Conservation (phyloP, 2,797 vertebrate species). For the Poeciliopsis gracilis region DNA sequence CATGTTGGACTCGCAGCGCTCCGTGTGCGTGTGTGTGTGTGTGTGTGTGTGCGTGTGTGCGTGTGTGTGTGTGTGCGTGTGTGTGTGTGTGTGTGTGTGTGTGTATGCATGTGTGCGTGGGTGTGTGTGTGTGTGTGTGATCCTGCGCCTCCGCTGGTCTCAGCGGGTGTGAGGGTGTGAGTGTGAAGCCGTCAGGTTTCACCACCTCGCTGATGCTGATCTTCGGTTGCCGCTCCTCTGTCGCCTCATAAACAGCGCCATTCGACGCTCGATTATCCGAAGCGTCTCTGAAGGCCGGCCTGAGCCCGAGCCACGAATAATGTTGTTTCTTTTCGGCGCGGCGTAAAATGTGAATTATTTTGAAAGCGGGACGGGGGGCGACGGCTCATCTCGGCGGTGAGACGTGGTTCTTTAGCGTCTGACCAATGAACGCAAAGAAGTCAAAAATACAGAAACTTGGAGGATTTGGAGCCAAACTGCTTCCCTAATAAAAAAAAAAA, state of each 20-base stretch:
- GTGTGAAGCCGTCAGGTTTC: slow-evolving; percentile 72
- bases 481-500: too few relatives aligned
- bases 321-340: background rate
- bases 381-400: background rate
- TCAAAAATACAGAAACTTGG: background rate
- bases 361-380: background rate
- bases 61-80: background rate
- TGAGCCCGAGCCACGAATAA: background rate
- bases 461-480: background rate
- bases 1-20: too few relatives aligned
- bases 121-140: background rate
- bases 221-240: slow-evolving; percentile 42
- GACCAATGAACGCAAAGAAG: background rate
- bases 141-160: background rate
- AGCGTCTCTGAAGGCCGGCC: background rate
- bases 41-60: background rate
- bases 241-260: slow-evolving; percentile 47
- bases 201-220: slow-evolving; percentile 59
- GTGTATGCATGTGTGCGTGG: background rate
- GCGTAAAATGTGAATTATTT: background rate
- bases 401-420: background rate
- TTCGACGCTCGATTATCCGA: background rate
- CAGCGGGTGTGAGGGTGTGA: slow-evolving; percentile 19
- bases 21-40: background rate
- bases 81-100: background rate